Evolutionary conservation across 2,797 vertebrate species (phyloP), one percentile per base, ranked within the genome.

Genomic region (Typhlichthys subterraneus): DNA sequence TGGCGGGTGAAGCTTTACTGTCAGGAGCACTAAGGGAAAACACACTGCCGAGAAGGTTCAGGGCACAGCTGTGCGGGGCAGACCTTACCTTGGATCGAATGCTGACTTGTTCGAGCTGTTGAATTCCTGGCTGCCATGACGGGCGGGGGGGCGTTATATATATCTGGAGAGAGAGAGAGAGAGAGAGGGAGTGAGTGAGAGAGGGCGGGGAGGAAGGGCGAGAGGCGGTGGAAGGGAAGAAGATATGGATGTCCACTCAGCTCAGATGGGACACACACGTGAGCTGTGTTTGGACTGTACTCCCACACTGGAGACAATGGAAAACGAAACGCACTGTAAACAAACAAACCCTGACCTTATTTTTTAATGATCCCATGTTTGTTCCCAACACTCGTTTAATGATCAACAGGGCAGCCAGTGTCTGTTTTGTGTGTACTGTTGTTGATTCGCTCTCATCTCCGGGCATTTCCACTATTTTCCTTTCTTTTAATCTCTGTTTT

Each of bases 281-380:
- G 88, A 89, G 81, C 76, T 23, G 69, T 88, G 77, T 88, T 85
- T 85, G 76, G 77, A 81, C 88, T 88, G 88, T 88, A 83, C 89
- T 88, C 77, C 83, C 72, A 76, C 82, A 77, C 82, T 91, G 84
- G 89, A 94, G 68, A 61, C 77, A 73, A 89, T 65, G 66, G 59
- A 72, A 86, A 82, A 79, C 72, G 81, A 82, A 86, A 85, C 65
- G 76, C 78, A 86, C 89, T 85, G 81, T 77, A 92, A 94, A 94
- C 80, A 93, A 90, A 86, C 89, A 87, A 77, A 93, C 88, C 85
- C 85, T 88, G 78, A 84, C 91, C 84, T 81, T 91, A 80, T 69
- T 83, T 91, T 90, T 87, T 83, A 86, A 87, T 90, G 86, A 73
- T 76, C 81, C 88, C 76, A 85, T 92, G 92, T 91, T 94, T 95